A percentile compares a stretch with the other conserved stretches of the same genome.
Conservation (phyloP, 2,797 vertebrate species). For the Artibeus lituratus region DNA sequence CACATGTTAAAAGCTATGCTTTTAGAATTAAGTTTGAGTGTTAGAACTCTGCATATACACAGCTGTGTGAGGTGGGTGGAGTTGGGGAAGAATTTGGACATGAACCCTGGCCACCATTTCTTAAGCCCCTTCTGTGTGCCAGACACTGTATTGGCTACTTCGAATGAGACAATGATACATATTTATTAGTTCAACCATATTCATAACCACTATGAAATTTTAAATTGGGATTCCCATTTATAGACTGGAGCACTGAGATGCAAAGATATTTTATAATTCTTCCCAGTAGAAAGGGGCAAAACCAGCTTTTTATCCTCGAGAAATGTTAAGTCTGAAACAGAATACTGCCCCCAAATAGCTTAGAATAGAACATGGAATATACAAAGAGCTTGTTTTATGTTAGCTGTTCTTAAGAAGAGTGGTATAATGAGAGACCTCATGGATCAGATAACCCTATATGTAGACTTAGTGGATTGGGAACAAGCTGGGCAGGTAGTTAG, state of each 20-base stretch:
- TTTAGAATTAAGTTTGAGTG: conserved; percentile 4
- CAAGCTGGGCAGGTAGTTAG: background rate
- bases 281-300: background rate
- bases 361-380: background rate
- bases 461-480: background rate
- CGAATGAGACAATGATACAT: background rate
- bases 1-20: background rate
- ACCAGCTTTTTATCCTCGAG: background rate
- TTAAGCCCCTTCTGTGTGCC: background rate
- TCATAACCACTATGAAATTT: background rate
- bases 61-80: background rate
- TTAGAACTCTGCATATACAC: background rate
- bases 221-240: background rate
- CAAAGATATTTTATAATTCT: background rate
- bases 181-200: background rate
- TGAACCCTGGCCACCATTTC: background rate
- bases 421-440: background rate
- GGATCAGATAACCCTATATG: background rate
- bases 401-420: background rate
- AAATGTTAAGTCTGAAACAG: background rate
- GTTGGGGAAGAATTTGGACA: background rate
- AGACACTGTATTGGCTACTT: background rate
- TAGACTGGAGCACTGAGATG: background rate
- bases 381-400: background rate
- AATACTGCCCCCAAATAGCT: background rate